Evolutionary conservation across 2,797 vertebrate genomes (phyloP), one percentile per base, ranked within the genome.

Genomic region (Eupleurogrammus muticus): DNA sequence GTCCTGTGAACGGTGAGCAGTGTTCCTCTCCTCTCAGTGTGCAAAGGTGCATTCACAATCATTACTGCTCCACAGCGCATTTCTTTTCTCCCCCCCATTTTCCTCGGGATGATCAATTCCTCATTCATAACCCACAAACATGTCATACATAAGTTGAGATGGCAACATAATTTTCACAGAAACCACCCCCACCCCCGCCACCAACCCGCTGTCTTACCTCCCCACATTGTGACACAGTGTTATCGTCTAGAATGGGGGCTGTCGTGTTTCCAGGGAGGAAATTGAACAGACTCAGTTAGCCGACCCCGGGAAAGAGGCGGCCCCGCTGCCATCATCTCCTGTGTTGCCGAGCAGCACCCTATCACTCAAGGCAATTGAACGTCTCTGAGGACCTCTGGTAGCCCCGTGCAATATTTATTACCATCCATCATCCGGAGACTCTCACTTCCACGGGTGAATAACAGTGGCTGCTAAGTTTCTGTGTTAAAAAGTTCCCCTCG

Each of bases 351-450:
- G 86, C 83, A 83, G 85, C 88, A 73, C 85, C 89, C 89, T 84
- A 90, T 92, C 87, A 90, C 83, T 90, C 90, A 87, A 88, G 87
- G 87, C 90, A 91, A 91, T 90, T 86, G 85, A 90, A 90, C 76
- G 77, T 85, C 88, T 88, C 87, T 76, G 77, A 85, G 86, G 90
- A 91, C 90, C 90, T 89, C 90, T 87, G 92, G 91, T 90, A 89
- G 88, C 86, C 85, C 88, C 64, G 68, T 87, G 86, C 87, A 91
- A 89, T 92, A 93, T 92, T 90, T 92, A 90, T 92, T 85, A 85
- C 85, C 75, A 90, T 91, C 85, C 87, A 83, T 90, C 91, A 92
- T 83, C 72, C 82, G 10, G 2, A 82, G 85, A 85, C 71, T 70
- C 68, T 52, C 42, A 58, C 84, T 88, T n/a, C 64, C 63, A 70